phyloP scores from a whole-genome alignment of 2,888 invertebrate species.

The Drosophila longiperda region DNA sequence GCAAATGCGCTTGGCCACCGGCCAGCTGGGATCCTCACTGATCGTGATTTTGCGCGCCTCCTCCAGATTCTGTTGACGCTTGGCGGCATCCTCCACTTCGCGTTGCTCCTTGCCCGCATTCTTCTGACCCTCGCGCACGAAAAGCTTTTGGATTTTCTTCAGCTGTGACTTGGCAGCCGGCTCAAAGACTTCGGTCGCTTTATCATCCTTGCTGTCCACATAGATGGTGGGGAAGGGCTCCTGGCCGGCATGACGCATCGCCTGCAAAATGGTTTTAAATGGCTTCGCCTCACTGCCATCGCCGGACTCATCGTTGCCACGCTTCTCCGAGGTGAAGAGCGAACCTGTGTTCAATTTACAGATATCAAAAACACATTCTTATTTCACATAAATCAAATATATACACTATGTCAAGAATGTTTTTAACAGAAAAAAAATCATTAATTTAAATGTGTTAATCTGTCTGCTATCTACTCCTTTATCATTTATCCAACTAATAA shows the following conservation, averaged over 20 bases:
- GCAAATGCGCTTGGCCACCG: too few relatives aligned
- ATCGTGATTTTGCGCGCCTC: too few relatives aligned
- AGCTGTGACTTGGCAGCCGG: constrained; percentile 95
- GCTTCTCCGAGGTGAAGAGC: constrained; percentile 95
- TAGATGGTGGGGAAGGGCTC: constrained; percentile 95
- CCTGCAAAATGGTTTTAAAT: constrained; percentile 94
- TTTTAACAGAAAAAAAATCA: neutral
- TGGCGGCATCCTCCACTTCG: too few relatives aligned
- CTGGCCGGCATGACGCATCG: constrained; percentile 93
- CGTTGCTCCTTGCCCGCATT: too few relatives aligned
- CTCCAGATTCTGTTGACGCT: too few relatives aligned
- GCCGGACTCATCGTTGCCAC: constrained; percentile 94
- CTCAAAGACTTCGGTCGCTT: constrained; percentile 88
- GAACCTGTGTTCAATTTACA: constrained; percentile 62
- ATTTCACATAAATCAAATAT: constrained; percentile 8
- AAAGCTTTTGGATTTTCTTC: too few relatives aligned
- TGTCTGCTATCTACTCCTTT: too few relatives aligned
- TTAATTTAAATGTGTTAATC: neutral
- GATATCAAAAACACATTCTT: neutral
- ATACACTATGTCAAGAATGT: neutral
- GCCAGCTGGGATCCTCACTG: too few relatives aligned
- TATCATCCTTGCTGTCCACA: constrained; percentile 92
- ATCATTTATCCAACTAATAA: too few relatives aligned
- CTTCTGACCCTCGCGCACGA: too few relatives aligned
- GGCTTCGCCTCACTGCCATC: constrained; percentile 94